Base-by-base conservation (phyloP, 2,888 invertebrate genomes). In the Athalia rosae region DNA sequence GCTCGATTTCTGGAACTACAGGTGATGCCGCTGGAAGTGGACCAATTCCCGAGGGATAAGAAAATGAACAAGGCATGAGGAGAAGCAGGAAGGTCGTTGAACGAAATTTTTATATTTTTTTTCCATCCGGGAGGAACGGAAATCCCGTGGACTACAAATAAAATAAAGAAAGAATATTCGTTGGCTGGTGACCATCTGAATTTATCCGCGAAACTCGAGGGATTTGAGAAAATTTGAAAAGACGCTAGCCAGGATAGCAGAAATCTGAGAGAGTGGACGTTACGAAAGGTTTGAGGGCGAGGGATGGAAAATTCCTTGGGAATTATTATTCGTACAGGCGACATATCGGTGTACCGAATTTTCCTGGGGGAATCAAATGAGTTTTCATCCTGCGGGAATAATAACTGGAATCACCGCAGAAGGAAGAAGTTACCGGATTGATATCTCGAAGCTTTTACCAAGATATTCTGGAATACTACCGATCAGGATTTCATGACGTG, bases 171-270 rank as follows among this genome's bases (percentile, higher is more conserved):
- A 8, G 3, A 8, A 8, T 64, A 47, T 64, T 64, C 9, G n/a
- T 11, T 11, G 64, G 64, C 4, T 28, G 28, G 28, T 28, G 28
- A 28, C 1, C 1, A 28, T 28, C 28, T 0, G 8, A n/a, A 28
- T 15, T 48, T 67, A 50, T 67, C 53, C 67, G 4, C 67, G 67
- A 67, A 67, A 53, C 28, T n/a, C 50, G 28, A 9, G 41, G 41
- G 53, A 67, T 67, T 67, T 50, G 67, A 67, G 67, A 67, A 67
- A 67, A 50, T 67, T 67, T 53, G 67, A 53, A 67, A 67, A 67
- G 50, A 48, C n/a, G 6, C 8, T 48, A 50, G 6, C 50, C 41
- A 67, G 67, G 67, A 53, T 28, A 13, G 50, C 67, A 67, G 47
- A 53, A 67, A 8, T n/a, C 50, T 53, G 6, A 67, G 67, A 53